These are phyloP conservation scores for Solenopsis invicta DNA, from an alignment of 1,140 invertebrate genomes.

Conservation along the genomic window DNA sequence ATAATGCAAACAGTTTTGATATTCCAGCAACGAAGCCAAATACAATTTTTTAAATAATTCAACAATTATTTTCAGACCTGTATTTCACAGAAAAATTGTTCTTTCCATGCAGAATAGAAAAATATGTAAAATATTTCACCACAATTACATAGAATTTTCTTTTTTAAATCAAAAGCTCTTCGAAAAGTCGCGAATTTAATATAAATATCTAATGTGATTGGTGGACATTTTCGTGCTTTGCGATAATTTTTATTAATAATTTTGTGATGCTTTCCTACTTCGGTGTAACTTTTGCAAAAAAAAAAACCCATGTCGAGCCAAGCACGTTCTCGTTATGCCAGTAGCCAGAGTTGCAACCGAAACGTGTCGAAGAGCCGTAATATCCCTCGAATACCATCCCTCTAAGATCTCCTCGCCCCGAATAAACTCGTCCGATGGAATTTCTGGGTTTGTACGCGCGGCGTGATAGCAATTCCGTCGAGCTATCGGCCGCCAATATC, in stretches of 20 bases:
- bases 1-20: too few relatives aligned
- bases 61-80: too few relatives aligned
- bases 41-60: too few relatives aligned
- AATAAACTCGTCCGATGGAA: slow-evolving; percentile 42
- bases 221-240: neutral
- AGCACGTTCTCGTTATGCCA: neutral
- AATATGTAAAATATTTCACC: neutral
- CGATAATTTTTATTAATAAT: neutral
- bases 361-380: neutral
- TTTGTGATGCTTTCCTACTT: neutral
- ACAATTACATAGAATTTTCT: neutral
- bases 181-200: neutral
- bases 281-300: neutral
- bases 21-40: too few relatives aligned
- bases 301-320: neutral
- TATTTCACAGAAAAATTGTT: too few relatives aligned
- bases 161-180: neutral
- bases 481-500: slow-evolving; percentile 43
- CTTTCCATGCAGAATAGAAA: neutral
- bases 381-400: slow-evolving; percentile 17
- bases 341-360: neutral
- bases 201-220: neutral
- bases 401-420: slow-evolving; percentile 38
- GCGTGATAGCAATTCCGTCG: slow-evolving; percentile 43
- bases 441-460: neutral